Conservation (phyloP, 2,797 vertebrate genomes). For the Malurus splendens region DNA sequence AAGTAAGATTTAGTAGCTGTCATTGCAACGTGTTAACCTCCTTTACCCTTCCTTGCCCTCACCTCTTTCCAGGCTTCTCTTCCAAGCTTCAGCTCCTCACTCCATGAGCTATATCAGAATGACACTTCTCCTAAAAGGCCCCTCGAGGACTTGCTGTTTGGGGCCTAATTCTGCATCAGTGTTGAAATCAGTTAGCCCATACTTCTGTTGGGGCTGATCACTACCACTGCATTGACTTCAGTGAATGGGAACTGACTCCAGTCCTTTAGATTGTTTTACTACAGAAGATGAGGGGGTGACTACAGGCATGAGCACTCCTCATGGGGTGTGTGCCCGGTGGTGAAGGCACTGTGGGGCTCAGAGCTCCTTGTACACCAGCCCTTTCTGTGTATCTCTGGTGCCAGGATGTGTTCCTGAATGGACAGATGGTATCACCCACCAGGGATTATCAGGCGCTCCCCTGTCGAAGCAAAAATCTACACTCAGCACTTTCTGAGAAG, state of each 20-base stretch:
- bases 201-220: neutral
- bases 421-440: constrained; percentile 46
- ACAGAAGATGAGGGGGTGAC: neutral
- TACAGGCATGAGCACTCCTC: accelerated
- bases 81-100: neutral
- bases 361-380: neutral
- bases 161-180: neutral
- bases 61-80: neutral
- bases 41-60: neutral
- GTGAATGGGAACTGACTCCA: neutral
- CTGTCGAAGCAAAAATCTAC: neutral
- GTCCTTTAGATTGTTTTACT: neutral
- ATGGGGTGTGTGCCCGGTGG: neutral
- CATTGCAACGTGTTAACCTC: neutral
- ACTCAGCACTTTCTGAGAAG: constrained; percentile 34
- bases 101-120: neutral
- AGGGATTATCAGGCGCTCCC: constrained; percentile 22
- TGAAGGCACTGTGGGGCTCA: neutral
- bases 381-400: neutral
- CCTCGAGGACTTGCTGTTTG: neutral
- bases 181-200: neutral
- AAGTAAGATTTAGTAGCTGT: constrained; percentile 16
- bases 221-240: neutral
- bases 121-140: neutral
- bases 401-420: constrained; percentile 19